Evolutionary conservation across 1,140 invertebrate genomes (phyloP), one percentile per base, ranked within the genome.

Genomic region (Sesamia nonagrioides): DNA sequence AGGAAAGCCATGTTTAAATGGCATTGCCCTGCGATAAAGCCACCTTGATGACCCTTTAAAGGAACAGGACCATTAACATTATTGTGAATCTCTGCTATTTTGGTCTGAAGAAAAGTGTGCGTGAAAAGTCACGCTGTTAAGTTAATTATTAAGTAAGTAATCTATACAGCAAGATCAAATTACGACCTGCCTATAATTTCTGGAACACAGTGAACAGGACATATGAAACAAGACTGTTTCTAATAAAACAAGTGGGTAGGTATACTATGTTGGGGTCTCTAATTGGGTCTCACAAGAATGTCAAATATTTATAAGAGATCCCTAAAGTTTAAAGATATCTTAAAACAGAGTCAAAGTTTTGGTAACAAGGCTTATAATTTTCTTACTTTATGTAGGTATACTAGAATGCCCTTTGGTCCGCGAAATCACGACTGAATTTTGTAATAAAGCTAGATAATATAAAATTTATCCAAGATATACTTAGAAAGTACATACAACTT

Each of bases 261-360:
- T 60, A 60, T 60, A 66, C n/a, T 42, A 42, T 66, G 8, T 66
- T 11, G 42, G 56, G 27, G 17, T 42, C 61, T 13, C 37, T 66
- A 66, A 66, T 66, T 66, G 61, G 61, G 61, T 66, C 61, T 17
- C 9, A 66, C 37, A 66, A 66, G 61, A 66, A 66, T 66, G 37
- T 66, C 37, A 66, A 66, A 66, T 66, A 66, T 66, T 66, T 66
- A 66, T 66, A 66, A 66, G 42, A 66, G 61, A 37, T 42, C 61
- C 61, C 37, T 40, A 66, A 66, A 66, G 61, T 66, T 66, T 66
- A 66, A 66, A 60, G 56, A 60, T 60, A 35, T 60, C 56, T 66
- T 42, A 18, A 42, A 66, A 18, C 61, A 37, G 42, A 66, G 37
- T 35, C 61, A 42, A 66, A 66, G 61, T 42, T 42, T 66, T 42